Conservation (phyloP, 2,113 vertebrate species). For the Deroptyus accipitrinus region DNA sequence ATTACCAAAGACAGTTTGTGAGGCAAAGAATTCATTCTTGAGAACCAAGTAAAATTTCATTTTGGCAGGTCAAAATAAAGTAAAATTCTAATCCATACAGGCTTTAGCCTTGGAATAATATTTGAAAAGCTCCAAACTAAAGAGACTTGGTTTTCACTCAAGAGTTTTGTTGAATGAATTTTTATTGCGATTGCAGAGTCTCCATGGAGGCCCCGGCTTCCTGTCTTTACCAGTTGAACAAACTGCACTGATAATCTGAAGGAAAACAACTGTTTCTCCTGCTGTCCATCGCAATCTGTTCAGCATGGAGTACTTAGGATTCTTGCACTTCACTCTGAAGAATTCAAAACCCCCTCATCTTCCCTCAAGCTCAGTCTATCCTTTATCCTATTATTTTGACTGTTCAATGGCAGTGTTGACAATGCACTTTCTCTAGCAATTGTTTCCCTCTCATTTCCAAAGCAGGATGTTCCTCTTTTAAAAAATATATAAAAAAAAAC, state of each 20-base stretch:
- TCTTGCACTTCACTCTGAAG: not conserved
- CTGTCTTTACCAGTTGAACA: not conserved
- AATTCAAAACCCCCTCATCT: not conserved
- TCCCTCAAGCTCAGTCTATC: not conserved
- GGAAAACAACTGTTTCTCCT: not conserved
- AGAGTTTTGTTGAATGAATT: not conserved
- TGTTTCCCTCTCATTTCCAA: not conserved
- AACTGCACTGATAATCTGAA: not conserved
- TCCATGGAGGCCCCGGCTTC: not conserved
- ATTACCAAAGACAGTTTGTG: not conserved
- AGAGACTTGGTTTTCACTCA: not conserved
- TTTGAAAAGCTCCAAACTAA: constrained; percentile 13
- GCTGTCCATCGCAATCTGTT: not conserved
- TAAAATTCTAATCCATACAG: not conserved
- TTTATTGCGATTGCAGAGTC: not conserved
- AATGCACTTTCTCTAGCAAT: not conserved
- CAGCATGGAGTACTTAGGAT: not conserved
- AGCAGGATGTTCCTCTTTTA: not conserved
- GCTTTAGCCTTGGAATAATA: not conserved
- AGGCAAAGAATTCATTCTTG: not conserved
- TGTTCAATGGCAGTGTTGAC: not conserved
- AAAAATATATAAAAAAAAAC: not conserved
- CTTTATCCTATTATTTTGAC: not conserved
- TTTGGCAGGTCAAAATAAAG: not conserved
- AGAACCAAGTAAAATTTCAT: not conserved